Evolutionary conservation across 2,797 vertebrate genomes (phyloP).

Genomic region (Takifugu rubripes): DNA sequence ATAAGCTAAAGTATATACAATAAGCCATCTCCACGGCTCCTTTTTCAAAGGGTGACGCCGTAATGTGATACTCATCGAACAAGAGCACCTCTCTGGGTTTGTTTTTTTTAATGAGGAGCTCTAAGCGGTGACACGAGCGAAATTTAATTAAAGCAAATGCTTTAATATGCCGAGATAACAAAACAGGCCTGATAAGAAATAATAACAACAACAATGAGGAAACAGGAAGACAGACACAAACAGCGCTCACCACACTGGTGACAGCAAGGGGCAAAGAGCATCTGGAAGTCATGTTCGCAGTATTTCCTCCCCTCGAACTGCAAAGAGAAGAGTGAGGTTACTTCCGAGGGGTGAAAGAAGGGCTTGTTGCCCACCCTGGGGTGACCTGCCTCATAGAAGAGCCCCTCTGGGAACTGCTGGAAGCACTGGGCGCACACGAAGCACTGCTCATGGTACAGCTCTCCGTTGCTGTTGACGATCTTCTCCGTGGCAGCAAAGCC

Average conservation of each 20-base stretch:
- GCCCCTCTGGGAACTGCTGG: conserved; percentile 94
- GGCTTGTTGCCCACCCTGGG: background rate
- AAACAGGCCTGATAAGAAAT: no score
- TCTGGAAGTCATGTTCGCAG: conserved; percentile 98
- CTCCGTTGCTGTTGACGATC: conserved; percentile 95
- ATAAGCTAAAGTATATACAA: no score
- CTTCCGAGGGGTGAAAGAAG: background rate
- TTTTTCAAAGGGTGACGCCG: no score
- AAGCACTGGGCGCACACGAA: conserved; percentile 98
- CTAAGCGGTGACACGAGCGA: no score
- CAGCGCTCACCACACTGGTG: conserved; percentile 92
- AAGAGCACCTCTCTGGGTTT: no score
- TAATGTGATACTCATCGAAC: no score
- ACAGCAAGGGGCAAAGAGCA: conserved; percentile 98
- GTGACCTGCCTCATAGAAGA: conserved; percentile 91
- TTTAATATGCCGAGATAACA: no score
- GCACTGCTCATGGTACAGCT: conserved; percentile 95
- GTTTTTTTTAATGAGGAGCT: no score
- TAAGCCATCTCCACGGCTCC: no score
- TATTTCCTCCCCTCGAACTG: conserved; percentile 98
- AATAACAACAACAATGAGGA: no score
- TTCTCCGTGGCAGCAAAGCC: conserved; percentile 92
- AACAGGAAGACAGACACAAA: background rate
- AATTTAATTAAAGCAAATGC: no score
- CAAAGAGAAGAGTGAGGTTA: background rate